Conservation (phyloP, 2,888 invertebrate species). For the Netelia melanura region DNA sequence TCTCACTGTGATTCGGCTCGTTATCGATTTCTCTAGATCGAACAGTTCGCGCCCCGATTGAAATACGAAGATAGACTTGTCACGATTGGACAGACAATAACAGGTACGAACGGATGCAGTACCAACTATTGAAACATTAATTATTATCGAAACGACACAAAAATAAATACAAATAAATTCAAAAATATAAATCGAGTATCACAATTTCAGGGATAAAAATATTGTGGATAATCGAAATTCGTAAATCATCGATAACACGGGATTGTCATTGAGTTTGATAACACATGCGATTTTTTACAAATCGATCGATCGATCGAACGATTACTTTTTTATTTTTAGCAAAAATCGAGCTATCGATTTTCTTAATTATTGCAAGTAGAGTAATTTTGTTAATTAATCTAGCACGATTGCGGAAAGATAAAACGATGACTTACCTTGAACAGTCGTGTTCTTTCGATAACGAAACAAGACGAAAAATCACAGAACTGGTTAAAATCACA, state of each 20-base stretch:
- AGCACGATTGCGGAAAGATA: background rate
- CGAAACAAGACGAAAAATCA: constrained; percentile 45
- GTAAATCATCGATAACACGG: no score
- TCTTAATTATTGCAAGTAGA: no score
- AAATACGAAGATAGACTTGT: constrained; percentile 34
- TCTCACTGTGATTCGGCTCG: constrained; percentile 31
- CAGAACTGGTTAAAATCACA: constrained; percentile 29
- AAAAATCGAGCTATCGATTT: no score
- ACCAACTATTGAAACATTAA: background rate
- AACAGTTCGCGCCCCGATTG: constrained; percentile 44
- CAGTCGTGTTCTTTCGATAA: constrained; percentile 27
- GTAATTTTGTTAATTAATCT: background rate
- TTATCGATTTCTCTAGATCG: constrained; percentile 63
- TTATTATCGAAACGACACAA: background rate
- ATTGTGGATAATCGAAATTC: no score
- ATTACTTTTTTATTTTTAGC: no score
- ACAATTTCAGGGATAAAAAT: no score
- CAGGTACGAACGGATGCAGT: background rate
- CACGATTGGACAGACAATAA: constrained; percentile 20
- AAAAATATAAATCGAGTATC: no score
- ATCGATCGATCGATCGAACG: no score
- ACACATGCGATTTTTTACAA: no score
- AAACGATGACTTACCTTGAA: constrained; percentile 51
- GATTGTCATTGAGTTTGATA: no score
- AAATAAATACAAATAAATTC: background rate